Conservation (phyloP, 2,113 vertebrate genomes). For the Elanoides forficatus region DNA sequence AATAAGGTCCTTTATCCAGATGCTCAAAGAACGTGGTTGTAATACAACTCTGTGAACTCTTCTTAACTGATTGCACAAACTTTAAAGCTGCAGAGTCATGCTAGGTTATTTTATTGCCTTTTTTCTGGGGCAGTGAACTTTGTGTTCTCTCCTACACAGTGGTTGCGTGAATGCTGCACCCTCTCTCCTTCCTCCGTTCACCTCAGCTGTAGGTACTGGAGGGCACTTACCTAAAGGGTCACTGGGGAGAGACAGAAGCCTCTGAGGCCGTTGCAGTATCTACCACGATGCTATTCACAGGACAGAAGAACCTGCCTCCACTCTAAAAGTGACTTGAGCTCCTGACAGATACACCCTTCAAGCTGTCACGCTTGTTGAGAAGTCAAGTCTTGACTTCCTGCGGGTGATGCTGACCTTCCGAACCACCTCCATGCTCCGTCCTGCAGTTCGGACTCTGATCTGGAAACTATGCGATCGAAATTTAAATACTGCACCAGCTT, state of each 20-base stretch:
- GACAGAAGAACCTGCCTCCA: background rate
- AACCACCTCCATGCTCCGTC: background rate
- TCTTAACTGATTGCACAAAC: background rate
- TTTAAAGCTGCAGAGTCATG: background rate
- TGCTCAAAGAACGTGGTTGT: background rate
- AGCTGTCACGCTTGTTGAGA: background rate
- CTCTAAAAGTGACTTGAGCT: background rate
- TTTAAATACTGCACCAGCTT: background rate
- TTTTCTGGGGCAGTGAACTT: background rate
- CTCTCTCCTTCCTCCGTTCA: background rate
- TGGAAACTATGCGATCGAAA: background rate
- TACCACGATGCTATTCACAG: background rate
- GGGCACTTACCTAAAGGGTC: background rate
- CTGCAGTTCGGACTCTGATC: background rate
- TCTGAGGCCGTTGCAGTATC: background rate
- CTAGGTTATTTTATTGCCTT: background rate
- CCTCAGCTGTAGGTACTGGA: background rate
- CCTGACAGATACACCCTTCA: background rate
- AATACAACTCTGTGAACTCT: background rate
- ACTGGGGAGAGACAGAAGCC: background rate
- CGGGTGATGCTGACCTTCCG: background rate
- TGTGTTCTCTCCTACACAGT: background rate
- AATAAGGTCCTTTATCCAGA: background rate
- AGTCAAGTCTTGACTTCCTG: background rate
- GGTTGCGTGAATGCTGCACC: background rate